Evolutionary conservation across 2,888 invertebrate species (phyloP), one percentile per base, ranked within the genome.

Genomic region (Rhagonycha lutea): DNA sequence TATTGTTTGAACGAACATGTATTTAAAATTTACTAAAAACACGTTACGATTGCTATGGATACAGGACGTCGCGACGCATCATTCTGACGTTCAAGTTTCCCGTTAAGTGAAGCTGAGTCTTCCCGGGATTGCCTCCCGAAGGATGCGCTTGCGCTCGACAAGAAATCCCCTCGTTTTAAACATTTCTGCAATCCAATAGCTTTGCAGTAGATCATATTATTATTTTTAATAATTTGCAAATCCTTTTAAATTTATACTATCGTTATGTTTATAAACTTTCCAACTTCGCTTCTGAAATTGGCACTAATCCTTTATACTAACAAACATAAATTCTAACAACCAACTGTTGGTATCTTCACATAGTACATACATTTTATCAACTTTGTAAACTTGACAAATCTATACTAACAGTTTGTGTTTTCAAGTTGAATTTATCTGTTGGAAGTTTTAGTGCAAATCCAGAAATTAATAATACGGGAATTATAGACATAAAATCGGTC

Each of bases 81-180:
- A 63, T 77, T 74, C 75, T 47, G 73, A 75, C 75, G 73, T 74
- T 79, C 72, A 75, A 77, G 78, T 76, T 77, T 77, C 78, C 78
- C 80, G 81, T 79, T 77, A 80, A 82, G 79, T 81, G 82, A 82
- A 75, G 82, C 81, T 81, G 81, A 80, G 80, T 72, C 76, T 79
- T 79, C 81, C 82, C 82, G 80, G 82, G 82, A 81, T 81, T 80
- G 78, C 79, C 79, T 81, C 81, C 82, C 81, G 78, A 76, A 80
- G 81, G 81, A 80, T 78, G 78, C 80, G 80, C 79, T 77, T 81
- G 81, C 81, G 80, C 77, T 60, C 14, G 63, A 61, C 68, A 69
- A 70, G 77, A 74, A 68, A 63, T 78, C 75, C 70, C 77, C 77
- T 73, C 77, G 70, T 78, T 78, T 72, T 74, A 70, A 67, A 75